Base-by-base conservation (phyloP, 92 coral and sea anemone species). In the Phenganax marumi region DNA sequence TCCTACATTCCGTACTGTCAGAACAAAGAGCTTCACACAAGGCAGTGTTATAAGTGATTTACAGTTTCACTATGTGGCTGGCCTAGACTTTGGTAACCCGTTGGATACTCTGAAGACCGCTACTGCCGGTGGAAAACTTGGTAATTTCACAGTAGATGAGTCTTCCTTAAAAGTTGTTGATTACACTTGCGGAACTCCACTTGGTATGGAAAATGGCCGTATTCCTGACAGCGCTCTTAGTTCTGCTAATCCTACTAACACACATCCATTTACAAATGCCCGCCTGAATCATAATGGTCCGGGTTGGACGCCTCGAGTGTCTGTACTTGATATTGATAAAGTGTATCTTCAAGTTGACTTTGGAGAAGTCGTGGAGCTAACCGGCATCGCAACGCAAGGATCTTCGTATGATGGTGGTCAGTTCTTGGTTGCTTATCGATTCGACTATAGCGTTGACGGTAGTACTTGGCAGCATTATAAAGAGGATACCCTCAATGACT, bases 181-280 rank as follows among this genome's bases (percentile, higher is more conserved):
- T 55, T 86, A 73, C 75, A 82, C 89, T 49, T 86, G 89, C 23
- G 64, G 70, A 10, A 75, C 76, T 13, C 89, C 89, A 7, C 86
- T 86, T 13, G 89, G 89, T 46, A 81, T 86, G 89, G 86, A 76
- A 56, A 80, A 82, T 52, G 84, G 86, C n/a, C 62, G 89, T 47
- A 86, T 86, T 70, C 80, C 68, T 50, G 80, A 86, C 53, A 54
- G 70, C 16, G 72, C 82, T 43, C 66, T 86, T 25, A 81, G 83
- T 10, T 79, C 89, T 73, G 73, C 80, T 14, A 46, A 70, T 25
- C 58, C 83, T 3, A 18, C 0, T 17, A 48, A 61, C 63, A 12
- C 17, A 16, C 53, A 24, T 17, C 83, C 72, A 3, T 52, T 51
- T 17, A 17, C 49, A 61, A 61, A 78, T 78, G 83, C 83, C 49